Base-by-base conservation (phyloP, 2,113 vertebrate genomes). In the Brienomyrus longianalis region DNA sequence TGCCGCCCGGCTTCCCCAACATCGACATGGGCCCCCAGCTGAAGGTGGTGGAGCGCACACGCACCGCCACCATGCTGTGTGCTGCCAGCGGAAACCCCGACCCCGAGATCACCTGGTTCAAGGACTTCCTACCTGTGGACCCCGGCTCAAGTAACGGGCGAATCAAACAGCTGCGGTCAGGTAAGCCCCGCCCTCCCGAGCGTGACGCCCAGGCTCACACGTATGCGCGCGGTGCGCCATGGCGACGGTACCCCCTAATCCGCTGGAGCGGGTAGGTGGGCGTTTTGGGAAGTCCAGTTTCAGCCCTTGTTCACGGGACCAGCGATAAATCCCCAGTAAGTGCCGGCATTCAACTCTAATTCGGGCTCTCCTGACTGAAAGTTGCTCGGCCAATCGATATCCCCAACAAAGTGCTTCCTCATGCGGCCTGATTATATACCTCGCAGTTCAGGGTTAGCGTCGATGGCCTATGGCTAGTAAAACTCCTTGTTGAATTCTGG, bases 1-100 rank as follows among this genome's bases (percentile, higher is more conserved):
- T 99, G 88, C 98, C 98, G 1, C 94, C 96, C 0, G 98, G 98
- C 86, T 99, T 99, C 94, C 98, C 98, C 4, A 98, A 97, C 91
- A 99, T 99, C 1, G 98, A 99, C 94, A 99, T 99, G 98, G 98
- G 98, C n/a, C 98, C 98, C 0, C 98, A 99, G 95, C 94, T 99
- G 95, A 99, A 99, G 91, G 98, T 99, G 93, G 98, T 99, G 90
- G 98, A 99, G 92, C 94, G 98, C 0, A 99, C 98, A 0, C 96
- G 97, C 48, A 99, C 98, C 0, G 98, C 98, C 90, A 99, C 98
- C 0, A 99, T 99, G 98, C 96, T 99, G 19, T 99, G 98, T 0
- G 98, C 98, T 0, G 98, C 98, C 94, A 99, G 98, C 0, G 98
- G 98, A 3, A 97, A 97, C 94, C 98, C 98, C 0, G 98, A 99